A percentile compares a stretch with the other conserved stretches of the same genome.
phyloP scores from a whole-genome alignment of 2,888 invertebrate genomes.

The Himalopsyche tibetana region DNA sequence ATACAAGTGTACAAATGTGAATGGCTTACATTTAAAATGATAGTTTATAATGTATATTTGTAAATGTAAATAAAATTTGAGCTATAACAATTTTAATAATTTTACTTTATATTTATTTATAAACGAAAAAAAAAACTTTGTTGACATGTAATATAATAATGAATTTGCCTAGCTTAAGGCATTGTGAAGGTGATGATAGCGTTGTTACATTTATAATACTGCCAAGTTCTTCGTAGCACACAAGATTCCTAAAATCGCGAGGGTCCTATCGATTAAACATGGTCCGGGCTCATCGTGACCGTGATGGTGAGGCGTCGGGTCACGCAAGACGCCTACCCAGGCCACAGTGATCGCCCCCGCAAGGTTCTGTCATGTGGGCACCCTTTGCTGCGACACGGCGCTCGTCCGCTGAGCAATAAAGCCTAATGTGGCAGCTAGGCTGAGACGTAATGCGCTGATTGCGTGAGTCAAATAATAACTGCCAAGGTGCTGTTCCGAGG shows the following conservation, averaged over 20 bases:
- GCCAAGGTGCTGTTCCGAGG: not conserved
- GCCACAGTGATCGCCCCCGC: slow-evolving; percentile 1
- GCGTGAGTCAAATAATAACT: slow-evolving; percentile 69
- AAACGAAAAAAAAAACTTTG: too few species aligned
- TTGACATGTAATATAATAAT: too few species aligned
- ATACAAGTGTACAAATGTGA: too few species aligned
- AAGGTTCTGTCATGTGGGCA: slow-evolving; percentile 13
- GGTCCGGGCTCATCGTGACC: slow-evolving; percentile 54
- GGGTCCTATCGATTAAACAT: slow-evolving; percentile 64
- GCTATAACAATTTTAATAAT: too few species aligned
- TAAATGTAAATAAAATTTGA: too few species aligned
- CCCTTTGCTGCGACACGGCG: slow-evolving; percentile 29
- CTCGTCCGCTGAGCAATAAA: slow-evolving; percentile 43
- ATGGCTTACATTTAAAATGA: too few species aligned
- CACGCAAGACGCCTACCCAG: slow-evolving; percentile 58
- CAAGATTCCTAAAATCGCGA: slow-evolving; percentile 6
- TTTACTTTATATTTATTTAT: too few species aligned
- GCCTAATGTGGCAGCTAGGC: slow-evolving; percentile 45
- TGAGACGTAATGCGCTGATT: slow-evolving; percentile 72
- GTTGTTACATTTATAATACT: too few species aligned
- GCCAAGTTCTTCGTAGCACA: not conserved
- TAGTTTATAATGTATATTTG: too few species aligned
- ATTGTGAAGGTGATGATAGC: too few species aligned
- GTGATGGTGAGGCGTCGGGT: slow-evolving; percentile 54
- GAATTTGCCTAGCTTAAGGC: too few species aligned